These are phyloP conservation scores for Bugulina stolonifera DNA, from an alignment of 2,888 invertebrate species.

Conservation along the genomic window DNA sequence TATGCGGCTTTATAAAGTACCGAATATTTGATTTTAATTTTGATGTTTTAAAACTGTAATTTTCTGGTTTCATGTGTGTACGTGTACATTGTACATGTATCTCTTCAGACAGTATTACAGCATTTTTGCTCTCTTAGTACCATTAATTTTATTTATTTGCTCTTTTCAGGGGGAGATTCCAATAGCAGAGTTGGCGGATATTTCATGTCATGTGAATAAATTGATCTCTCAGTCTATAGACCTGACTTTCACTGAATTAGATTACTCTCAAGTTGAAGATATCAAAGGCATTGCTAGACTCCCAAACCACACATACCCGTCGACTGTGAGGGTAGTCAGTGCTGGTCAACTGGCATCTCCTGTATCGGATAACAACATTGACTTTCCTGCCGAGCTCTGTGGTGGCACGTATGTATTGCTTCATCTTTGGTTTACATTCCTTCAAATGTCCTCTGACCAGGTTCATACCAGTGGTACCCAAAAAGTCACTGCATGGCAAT, in stretches of 20 bases:
- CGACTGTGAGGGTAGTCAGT: conserved; percentile 37
- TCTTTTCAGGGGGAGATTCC: neutral
- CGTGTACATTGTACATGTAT: too few species aligned
- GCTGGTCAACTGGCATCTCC: conserved; percentile 33
- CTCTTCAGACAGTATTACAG: neutral
- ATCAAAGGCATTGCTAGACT: neutral
- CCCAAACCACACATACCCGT: conserved; percentile 31
- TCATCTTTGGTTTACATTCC: too few species aligned
- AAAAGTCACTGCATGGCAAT: too few species aligned
- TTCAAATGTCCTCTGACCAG: too few species aligned
- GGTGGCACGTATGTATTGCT: conserved; percentile 50
- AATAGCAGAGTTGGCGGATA: neutral
- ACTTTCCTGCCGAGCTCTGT: conserved; percentile 45
- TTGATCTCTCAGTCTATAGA: conserved; percentile 9
- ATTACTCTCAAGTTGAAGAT: neutral
- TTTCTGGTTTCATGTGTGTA: too few species aligned
- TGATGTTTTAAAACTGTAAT: too few species aligned
- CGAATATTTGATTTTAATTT: too few species aligned
- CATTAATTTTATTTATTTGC: neutral
- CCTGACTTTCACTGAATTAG: neutral
- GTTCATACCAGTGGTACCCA: too few species aligned
- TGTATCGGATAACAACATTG: conserved; percentile 12
- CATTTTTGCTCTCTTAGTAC: neutral
- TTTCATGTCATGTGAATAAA: neutral
- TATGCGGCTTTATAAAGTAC: too few species aligned